Evolutionary conservation across 92 coral and sea anemone species (phyloP).

Genomic region (Phenganax subtilis): DNA sequence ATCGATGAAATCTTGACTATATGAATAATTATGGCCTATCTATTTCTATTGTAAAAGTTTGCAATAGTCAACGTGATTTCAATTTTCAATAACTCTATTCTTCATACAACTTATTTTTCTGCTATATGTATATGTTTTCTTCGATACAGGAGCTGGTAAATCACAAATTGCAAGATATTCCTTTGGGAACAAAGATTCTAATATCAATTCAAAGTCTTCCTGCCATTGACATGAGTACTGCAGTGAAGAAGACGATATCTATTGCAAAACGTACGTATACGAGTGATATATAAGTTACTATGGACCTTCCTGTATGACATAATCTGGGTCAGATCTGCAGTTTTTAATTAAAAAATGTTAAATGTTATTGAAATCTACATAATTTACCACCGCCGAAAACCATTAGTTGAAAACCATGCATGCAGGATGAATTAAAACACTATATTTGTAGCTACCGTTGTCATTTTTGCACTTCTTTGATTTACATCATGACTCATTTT

Average conservation of each 20-base stretch:
- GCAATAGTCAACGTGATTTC: background rate
- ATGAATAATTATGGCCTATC: too few species aligned
- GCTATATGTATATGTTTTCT: background rate
- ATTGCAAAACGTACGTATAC: background rate
- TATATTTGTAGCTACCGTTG: background rate
- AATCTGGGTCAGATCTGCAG: background rate
- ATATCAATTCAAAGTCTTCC: conserved; percentile 22
- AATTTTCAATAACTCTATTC: background rate
- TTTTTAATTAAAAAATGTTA: background rate
- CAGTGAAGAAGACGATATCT: background rate
- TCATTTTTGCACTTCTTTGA: background rate
- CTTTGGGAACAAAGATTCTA: background rate
- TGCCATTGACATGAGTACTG: background rate
- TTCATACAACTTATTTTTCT: background rate
- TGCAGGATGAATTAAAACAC: too few species aligned
- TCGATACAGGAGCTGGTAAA: background rate
- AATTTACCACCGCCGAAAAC: too few species aligned
- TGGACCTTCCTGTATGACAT: background rate
- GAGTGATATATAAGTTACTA: background rate
- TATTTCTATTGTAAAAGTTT: too few species aligned
- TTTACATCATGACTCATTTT: background rate
- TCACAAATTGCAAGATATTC: background rate
- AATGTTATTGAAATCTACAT: background rate
- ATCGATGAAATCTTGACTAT: too few species aligned
- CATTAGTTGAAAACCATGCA: too few species aligned